phyloP scores from a whole-genome alignment of 2,797 vertebrate genomes.

The Okamejei kenojei region DNA sequence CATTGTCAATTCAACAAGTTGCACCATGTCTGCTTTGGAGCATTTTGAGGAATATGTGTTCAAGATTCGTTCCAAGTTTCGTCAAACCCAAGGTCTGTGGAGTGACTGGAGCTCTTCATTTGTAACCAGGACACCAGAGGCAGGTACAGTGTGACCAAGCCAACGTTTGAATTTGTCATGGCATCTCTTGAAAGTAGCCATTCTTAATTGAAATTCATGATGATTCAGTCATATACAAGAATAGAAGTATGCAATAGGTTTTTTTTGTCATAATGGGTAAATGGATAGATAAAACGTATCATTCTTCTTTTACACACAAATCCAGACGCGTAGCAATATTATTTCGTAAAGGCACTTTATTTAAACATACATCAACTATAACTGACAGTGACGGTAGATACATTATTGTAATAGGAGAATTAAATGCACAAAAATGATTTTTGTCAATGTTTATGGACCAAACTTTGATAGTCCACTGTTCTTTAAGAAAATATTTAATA shows the following conservation, averaged over 20 bases:
- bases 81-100: conserved; percentile 62
- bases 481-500: too few relatives aligned
- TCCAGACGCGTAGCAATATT: too few relatives aligned
- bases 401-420: too few relatives aligned
- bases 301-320: too few relatives aligned
- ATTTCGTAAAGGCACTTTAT: too few relatives aligned
- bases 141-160: conserved; percentile 55
- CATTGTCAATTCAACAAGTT: conserved; percentile 39
- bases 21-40: conserved; percentile 55
- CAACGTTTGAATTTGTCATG: background rate
- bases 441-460: too few relatives aligned
- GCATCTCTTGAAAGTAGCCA: background rate
- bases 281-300: too few relatives aligned
- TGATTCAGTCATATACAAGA: background rate
- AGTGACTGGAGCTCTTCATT: conserved; percentile 64
- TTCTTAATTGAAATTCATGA: background rate
- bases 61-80: conserved; percentile 66
- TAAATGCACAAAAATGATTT: too few relatives aligned
- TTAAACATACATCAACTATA: too few relatives aligned
- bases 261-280: background rate
- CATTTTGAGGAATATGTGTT: conserved; percentile 70
- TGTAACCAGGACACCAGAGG: conserved; percentile 60
- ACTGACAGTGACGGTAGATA: too few relatives aligned
- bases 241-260: background rate
- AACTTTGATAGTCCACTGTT: too few relatives aligned